These are phyloP conservation scores for Lasioglossum albipes DNA, from an alignment of 1,140 invertebrate genomes.

Conservation along the genomic window DNA sequence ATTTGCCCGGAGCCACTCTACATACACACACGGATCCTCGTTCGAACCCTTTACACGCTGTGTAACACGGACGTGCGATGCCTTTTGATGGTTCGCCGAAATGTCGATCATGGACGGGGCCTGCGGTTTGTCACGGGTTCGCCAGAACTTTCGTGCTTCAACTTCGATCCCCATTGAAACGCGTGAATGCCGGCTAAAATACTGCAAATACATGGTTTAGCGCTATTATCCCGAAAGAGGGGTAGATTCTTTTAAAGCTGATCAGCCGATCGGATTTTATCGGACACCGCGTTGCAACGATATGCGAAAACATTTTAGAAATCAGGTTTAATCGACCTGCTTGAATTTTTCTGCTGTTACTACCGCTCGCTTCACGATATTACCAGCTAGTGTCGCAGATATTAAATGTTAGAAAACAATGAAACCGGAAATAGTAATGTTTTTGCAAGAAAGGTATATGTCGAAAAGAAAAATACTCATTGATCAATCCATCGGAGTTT, in stretches of 20 bases:
- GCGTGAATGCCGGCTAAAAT: not conserved
- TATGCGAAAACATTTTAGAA: too few species aligned
- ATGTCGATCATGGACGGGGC: slow-evolving; percentile 20
- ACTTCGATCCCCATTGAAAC: not conserved
- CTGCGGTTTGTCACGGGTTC: slow-evolving; percentile 20
- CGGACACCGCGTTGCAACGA: too few species aligned
- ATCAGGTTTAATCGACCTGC: too few species aligned
- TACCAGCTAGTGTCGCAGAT: too few species aligned
- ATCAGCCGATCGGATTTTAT: not conserved
- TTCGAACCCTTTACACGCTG: slow-evolving; percentile 2
- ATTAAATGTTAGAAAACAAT: too few species aligned
- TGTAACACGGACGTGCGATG: slow-evolving; percentile 21
- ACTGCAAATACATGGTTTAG: not conserved
- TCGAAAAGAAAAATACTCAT: too few species aligned
- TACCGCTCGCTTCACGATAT: too few species aligned
- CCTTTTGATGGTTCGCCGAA: slow-evolving; percentile 28
- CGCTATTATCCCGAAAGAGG: too few species aligned
- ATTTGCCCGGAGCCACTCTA: slow-evolving; percentile 22
- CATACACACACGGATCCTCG: not conserved
- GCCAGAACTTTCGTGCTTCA: slow-evolving; percentile 1
- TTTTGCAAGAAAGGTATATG: too few species aligned
- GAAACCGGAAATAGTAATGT: too few species aligned
- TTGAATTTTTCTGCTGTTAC: too few species aligned
- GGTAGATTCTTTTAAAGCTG: not conserved
- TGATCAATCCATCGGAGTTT: too few species aligned